Percentiles rank a stretch among this genome's conserved stretches.
These are phyloP conservation scores for Pantherophis alleghaniensis DNA, from an alignment of 2,797 vertebrate genomes.

Conservation along the genomic window DNA sequence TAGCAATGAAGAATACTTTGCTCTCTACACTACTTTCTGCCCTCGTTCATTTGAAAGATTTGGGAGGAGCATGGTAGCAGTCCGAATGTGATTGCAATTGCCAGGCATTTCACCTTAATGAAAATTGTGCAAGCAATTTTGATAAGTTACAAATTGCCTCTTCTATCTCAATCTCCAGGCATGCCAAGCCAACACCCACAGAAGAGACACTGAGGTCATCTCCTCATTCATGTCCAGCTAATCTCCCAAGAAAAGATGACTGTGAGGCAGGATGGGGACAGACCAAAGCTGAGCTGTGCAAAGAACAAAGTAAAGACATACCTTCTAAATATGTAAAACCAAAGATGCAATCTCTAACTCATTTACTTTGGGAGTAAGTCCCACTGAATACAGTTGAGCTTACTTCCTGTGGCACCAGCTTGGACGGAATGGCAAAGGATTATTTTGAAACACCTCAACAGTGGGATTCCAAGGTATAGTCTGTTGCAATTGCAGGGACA, in stretches of 20 bases:
- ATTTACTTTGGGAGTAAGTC: neutral
- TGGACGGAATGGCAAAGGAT: neutral
- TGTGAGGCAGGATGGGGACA: neutral
- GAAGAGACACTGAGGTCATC: neutral
- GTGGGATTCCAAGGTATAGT: neutral
- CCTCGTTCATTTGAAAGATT: neutral
- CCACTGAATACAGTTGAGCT: neutral
- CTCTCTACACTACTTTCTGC: neutral
- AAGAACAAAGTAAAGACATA: neutral
- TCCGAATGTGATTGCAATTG: neutral
- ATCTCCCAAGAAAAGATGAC: neutral
- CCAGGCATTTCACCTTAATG: neutral
- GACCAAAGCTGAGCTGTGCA: neutral
- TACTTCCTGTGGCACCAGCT: neutral
- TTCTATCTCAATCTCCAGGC: neutral
- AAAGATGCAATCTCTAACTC: neutral
- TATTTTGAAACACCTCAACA: neutral
- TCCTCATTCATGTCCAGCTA: neutral
- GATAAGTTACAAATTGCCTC: constrained; percentile 19
- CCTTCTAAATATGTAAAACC: neutral
- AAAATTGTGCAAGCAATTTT: constrained; percentile 2
- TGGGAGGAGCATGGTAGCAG: neutral
- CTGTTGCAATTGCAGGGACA: neutral
- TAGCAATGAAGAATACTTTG: neutral
- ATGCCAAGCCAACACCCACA: constrained; percentile 8